phyloP scores from a whole-genome alignment of 2,888 invertebrate species.

The Eupithecia subfuscata region DNA sequence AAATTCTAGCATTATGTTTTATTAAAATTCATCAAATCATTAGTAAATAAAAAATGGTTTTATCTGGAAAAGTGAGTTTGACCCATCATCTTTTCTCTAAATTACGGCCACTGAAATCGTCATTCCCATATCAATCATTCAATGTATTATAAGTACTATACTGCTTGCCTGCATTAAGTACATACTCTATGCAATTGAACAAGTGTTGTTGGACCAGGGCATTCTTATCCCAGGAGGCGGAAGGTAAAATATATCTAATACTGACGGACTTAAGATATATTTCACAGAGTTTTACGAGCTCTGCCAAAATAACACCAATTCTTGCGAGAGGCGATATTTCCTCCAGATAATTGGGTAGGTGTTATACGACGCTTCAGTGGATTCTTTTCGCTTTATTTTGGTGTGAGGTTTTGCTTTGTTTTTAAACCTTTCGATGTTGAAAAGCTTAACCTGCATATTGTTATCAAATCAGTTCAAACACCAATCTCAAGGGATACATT shows the following conservation, averaged over 20 bases:
- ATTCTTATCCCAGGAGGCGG: not conserved
- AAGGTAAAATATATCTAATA: conserved; percentile 14
- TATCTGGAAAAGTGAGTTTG: too few species aligned
- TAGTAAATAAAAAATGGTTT: too few species aligned
- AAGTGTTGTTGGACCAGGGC: not conserved
- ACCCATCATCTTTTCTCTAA: not conserved
- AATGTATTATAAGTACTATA: not conserved
- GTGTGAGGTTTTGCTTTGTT: not conserved
- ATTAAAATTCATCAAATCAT: too few species aligned
- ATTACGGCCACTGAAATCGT: not conserved
- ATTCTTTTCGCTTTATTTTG: not conserved
- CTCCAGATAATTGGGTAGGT: conserved; percentile 18
- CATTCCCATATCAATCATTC: not conserved
- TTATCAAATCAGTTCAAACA: too few species aligned
- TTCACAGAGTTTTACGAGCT: conserved; percentile 13
- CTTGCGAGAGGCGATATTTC: conserved; percentile 16
- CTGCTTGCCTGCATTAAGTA: not conserved
- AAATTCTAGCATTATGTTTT: too few species aligned
- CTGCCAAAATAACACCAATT: conserved; percentile 18
- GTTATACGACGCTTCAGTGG: conserved; percentile 9
- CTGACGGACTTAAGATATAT: not conserved
- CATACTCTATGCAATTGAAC: not conserved
- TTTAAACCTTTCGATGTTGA: not conserved
- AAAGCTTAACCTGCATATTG: not conserved
- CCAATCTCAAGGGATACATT: too few species aligned